phyloP scores from a whole-genome alignment of 64 coral and sea anemone genomes.

The Platygyra sinensis region DNA sequence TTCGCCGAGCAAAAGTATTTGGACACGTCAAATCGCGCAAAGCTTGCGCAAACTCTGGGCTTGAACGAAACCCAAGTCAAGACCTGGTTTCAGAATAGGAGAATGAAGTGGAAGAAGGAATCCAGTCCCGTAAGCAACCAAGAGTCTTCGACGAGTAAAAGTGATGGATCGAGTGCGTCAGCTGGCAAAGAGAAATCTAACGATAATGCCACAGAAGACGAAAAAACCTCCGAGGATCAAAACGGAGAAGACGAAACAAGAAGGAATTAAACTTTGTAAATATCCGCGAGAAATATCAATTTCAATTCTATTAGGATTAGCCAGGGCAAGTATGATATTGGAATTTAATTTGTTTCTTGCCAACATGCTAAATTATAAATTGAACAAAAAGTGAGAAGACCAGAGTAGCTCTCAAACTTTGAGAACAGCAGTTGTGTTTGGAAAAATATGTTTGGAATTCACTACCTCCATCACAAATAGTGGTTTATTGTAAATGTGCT shows the following conservation, averaged over 20 bases:
- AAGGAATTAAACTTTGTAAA: constrained; percentile 14
- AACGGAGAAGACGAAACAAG: not conserved
- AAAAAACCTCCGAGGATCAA: not conserved
- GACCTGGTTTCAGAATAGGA: constrained; percentile 72
- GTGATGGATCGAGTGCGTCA: not conserved
- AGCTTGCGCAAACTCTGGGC: constrained; percentile 69
- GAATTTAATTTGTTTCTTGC: constrained; percentile 24
- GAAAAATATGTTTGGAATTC: no score
- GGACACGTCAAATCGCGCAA: constrained; percentile 62
- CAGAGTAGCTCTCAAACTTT: not conserved
- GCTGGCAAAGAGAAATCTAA: not conserved
- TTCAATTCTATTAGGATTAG: not conserved
- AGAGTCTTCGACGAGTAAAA: not conserved
- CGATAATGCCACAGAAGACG: not conserved
- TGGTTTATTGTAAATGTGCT: constrained; percentile 14
- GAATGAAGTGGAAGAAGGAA: constrained; percentile 81
- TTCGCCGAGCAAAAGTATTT: constrained; percentile 72
- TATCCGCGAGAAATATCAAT: constrained; percentile 22
- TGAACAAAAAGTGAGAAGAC: not conserved
- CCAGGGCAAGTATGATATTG: not conserved
- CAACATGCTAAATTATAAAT: not conserved
- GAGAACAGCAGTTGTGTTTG: not conserved
- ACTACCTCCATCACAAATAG: not conserved
- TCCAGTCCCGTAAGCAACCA: not conserved
- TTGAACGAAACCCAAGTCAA: constrained; percentile 74